Percentiles rank a stretch among this genome's conserved stretches.
Evolutionary conservation across 2,113 vertebrate species (phyloP).

Genomic region (Pardalotus punctatus): DNA sequence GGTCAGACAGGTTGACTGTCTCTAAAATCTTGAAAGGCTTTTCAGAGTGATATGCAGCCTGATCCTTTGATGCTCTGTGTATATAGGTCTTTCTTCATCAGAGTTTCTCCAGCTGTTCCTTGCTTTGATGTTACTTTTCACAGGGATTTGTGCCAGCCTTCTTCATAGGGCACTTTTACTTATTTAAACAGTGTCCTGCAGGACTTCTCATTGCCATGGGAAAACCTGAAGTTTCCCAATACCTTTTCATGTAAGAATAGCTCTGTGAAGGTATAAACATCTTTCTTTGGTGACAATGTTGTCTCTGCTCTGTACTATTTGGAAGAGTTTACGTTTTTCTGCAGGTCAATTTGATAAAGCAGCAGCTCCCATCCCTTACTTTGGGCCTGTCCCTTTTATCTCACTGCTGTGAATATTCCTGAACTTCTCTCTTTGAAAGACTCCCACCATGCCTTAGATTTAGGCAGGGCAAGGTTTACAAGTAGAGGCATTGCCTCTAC

Average conservation of each 20-base stretch:
- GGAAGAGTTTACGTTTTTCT: background rate
- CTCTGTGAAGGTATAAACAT: background rate
- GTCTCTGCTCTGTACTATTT: background rate
- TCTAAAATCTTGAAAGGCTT: conserved; percentile 46
- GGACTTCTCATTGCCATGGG: background rate
- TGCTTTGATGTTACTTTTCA: conserved; percentile 22
- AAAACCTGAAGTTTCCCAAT: background rate
- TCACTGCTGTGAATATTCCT: background rate
- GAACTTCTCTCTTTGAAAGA: background rate
- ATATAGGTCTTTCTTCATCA: background rate
- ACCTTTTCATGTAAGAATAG: background rate
- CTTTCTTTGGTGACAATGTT: background rate
- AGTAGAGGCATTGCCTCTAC: background rate
- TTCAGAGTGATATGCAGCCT: conserved; percentile 46
- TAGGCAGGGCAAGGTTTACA: background rate
- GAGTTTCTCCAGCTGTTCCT: background rate
- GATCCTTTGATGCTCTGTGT: conserved; percentile 30
- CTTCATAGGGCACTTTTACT: background rate
- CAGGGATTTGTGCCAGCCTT: conserved; percentile 15
- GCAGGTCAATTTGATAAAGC: background rate
- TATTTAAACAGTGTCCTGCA: background rate
- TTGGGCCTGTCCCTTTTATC: background rate
- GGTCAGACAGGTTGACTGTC: conserved; percentile 51
- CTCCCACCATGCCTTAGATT: background rate
- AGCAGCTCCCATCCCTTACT: background rate